Evolutionary conservation across 2,113 vertebrate genomes (phyloP).

Genomic region (Nymphicus hollandicus): DNA sequence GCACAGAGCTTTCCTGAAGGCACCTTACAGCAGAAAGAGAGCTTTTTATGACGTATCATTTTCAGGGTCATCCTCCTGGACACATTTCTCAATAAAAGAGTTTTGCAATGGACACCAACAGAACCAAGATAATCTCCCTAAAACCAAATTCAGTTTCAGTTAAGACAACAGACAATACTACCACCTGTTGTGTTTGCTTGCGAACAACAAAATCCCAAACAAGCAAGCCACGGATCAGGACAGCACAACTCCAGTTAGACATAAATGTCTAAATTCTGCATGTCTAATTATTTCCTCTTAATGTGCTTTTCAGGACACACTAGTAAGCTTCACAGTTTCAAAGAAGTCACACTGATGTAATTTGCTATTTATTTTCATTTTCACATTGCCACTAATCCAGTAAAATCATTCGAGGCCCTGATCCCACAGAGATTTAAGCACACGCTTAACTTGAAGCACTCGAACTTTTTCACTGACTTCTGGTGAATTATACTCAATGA

Average conservation of each 20-base stretch:
- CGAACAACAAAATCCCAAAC: neutral
- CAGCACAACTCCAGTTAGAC: neutral
- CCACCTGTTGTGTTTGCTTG: neutral
- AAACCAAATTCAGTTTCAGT: neutral
- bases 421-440: neutral
- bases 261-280: neutral
- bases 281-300: neutral
- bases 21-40: neutral
- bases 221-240: neutral
- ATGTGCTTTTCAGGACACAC: neutral
- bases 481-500: neutral
- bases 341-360: neutral
- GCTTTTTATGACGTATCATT: neutral
- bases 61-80: neutral
- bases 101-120: neutral
- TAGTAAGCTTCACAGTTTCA: neutral
- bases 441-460: neutral
- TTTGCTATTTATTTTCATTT: neutral
- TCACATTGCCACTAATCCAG: neutral
- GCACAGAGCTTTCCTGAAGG: neutral
- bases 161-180: neutral
- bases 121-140: neutral
- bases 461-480: neutral
- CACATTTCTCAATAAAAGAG: neutral
- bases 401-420: neutral